Evolutionary conservation across 2,888 invertebrate genomes (phyloP), one percentile per base, ranked within the genome.

Genomic region (Melanotus villosus): DNA sequence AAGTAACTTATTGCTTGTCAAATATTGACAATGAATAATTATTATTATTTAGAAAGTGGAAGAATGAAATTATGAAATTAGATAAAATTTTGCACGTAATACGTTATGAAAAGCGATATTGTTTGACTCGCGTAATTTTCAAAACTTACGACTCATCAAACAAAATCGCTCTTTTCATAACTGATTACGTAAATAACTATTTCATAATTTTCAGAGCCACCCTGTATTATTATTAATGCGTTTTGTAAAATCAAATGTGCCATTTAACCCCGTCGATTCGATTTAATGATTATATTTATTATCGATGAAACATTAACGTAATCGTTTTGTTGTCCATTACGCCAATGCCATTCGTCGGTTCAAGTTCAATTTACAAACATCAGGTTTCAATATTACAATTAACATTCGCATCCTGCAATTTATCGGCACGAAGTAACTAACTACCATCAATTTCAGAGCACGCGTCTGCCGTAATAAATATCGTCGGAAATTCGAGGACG

Each of bases 311-410:
- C 41, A 57, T 57, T 41, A 41, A 23, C 38, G 14, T 57, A 57
- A 57, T 57, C 23, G 57, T 57, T 41, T 57, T 57, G 57, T 41
- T 23, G 26, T 16, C 41, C 16, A 57, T 57, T 57, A 57, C n/a
- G 54, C 10, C 54, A 54, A 32, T 50, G 50, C 3, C 16, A 54
- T 54, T 14, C 50, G 50, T 26, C 12, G 23, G 50, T 50, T 14
- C 23, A 3, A 26, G 43, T 43, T 43, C 43, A 10, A 43, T 19
- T 19, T 43, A 43, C 26, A 16, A 50, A 12, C 50, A 50, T 30
- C 26, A 50, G 6, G 26, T 30, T 12, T 12, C 26, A 50, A 19
- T 43, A 19, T 43, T 43, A 18, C 18, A 43, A 43, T 19, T 7
- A 10, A n/a, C n/a, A n/a, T n/a, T n/a, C n/a, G 43, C 26, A 23